These are phyloP conservation scores for Lucifuga dentata DNA, from an alignment of 2,113 vertebrate genomes.

Conservation along the genomic window DNA sequence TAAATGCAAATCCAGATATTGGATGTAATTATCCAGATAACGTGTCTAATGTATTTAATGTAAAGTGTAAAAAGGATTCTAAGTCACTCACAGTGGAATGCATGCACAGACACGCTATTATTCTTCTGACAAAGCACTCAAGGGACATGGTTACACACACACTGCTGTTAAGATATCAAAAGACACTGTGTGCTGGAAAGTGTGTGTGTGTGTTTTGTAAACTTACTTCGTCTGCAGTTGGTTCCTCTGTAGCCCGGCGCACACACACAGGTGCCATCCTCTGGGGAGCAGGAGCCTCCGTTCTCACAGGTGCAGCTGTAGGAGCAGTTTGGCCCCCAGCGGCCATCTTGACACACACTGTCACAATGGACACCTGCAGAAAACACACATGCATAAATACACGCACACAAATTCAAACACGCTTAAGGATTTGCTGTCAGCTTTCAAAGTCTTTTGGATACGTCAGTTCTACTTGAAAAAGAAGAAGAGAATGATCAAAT, in stretches of 20 bases:
- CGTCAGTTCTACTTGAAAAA: conserved; percentile 11
- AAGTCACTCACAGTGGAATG: no score
- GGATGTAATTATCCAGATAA: no score
- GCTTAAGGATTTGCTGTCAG: not conserved
- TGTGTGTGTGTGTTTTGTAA: not conserved
- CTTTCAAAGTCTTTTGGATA: conserved; percentile 25
- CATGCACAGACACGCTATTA: no score
- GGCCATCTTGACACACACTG: conserved; percentile 85
- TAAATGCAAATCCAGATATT: no score
- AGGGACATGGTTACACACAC: no score
- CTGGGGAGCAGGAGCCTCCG: conserved; percentile 89
- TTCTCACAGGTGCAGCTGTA: conserved; percentile 91
- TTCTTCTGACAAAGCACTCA: no score
- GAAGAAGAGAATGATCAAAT: conserved; percentile 14
- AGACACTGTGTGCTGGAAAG: not conserved
- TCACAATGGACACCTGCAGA: conserved; percentile 89
- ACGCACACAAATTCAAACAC: conserved; percentile 6
- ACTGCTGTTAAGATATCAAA: not conserved
- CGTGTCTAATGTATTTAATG: no score
- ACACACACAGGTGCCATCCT: conserved; percentile 92
- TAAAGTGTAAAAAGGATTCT: no score
- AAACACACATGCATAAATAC: conserved; percentile 15
- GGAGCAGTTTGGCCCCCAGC: conserved; percentile 93
- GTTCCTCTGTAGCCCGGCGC: conserved; percentile 89
- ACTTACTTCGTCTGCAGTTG: conserved; percentile 91